Base-by-base conservation (phyloP, 2,888 invertebrate genomes). In the Gymnocheta viridis region DNA sequence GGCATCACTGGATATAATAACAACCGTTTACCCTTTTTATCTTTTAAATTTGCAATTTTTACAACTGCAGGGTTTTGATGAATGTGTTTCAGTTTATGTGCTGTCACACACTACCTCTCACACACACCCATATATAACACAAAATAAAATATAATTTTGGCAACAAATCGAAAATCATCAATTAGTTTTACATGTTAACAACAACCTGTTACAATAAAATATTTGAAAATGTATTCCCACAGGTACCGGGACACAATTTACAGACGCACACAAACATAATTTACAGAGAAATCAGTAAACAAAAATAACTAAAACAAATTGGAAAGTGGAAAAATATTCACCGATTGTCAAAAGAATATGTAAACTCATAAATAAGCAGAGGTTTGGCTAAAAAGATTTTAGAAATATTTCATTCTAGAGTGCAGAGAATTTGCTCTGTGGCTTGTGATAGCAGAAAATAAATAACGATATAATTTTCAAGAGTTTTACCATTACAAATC, bases 81-180 rank as follows among this genome's bases (percentile, higher is more conserved):
- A 56, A 27, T 38, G 35, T 27, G n/a, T 29, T 27, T 54, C 1
- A 49, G 1, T 49, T 10, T 10, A 22, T 49, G 49, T 2, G 5
- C 0, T 22, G 10, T 24, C 51, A 51, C 12, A 14, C 12, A 3
- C n/a, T n/a, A 4, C 12, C 0, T 22, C 9, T 24, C 51, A 51
- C 12, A 14, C 12, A 3, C n/a, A 29, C 29, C 2, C 49, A 51
- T 24, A 5, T 5, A 4, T 2, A 1, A 12, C 22, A 24, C 4
- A 22, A 10, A 47, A 47, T 51, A 27, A 51, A 19, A 69, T 29
- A 47, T 41, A 56, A 54, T 44, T 17, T 66, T 66, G 12, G 14
- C 24, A 32, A 85, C 86, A 89, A 89, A 89, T 89, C 87, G 88
- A 87, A 88, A 88, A 88, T 87, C 86, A 89, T 89, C 89, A 89